Conservation (phyloP, 1,140 invertebrate species). For the Ruditapes philippinarum region DNA sequence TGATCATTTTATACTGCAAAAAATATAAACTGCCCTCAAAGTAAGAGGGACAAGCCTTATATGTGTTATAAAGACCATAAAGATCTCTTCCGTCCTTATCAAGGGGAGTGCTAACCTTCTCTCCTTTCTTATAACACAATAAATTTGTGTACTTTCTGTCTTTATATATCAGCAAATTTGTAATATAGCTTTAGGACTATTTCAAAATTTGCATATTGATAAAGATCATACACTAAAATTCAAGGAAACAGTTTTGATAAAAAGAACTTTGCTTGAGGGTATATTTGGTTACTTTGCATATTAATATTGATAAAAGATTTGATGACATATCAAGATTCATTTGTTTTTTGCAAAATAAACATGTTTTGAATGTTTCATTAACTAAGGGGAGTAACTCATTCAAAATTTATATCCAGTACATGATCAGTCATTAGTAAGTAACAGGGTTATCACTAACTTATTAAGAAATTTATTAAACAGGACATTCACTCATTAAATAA, state of each 20-base stretch:
- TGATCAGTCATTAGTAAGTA: too few species aligned
- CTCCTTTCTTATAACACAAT: conserved; percentile 97
- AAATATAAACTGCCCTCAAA: conserved; percentile 68
- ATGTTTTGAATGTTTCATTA: neutral
- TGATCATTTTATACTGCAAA: too few species aligned
- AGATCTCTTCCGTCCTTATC: conserved; percentile 94
- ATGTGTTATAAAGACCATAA: conserved; percentile 88
- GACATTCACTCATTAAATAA: too few species aligned
- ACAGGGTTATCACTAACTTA: too few species aligned
- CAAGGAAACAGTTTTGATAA: neutral
- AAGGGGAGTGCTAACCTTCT: conserved; percentile 98
- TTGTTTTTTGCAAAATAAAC: neutral
- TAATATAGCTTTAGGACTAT: neutral
- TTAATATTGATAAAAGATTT: neutral
- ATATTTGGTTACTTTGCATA: neutral
- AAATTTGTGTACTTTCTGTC: neutral
- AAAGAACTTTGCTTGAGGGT: neutral
- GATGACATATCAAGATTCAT: neutral
- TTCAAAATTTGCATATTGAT: neutral
- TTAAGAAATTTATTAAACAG: too few species aligned
- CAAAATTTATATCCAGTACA: too few species aligned
- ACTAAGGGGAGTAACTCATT: neutral
- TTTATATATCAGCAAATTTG: neutral
- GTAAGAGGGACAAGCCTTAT: conserved; percentile 83
- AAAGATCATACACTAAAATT: neutral